A percentile compares a stretch with the other conserved stretches of the same genome.
phyloP scores from a whole-genome alignment of 2,797 vertebrate genomes.

The Lithobates sylvaticus region DNA sequence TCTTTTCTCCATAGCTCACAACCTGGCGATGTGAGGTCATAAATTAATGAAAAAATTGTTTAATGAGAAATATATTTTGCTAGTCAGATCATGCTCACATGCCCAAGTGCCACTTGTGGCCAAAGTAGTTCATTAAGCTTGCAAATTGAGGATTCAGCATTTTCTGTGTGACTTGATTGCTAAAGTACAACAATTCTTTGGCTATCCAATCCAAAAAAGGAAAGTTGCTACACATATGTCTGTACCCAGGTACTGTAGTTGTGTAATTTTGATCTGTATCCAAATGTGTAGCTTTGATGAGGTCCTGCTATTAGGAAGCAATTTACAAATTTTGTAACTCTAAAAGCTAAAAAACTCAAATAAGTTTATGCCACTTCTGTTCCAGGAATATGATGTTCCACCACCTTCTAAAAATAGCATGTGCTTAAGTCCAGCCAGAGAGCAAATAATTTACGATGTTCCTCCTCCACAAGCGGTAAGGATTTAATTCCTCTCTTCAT shows the following conservation, averaged over 20 bases:
- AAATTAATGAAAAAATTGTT: no score
- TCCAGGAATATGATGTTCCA: constrained; percentile 92
- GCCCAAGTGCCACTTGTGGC: no score
- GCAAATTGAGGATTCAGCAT: not conserved
- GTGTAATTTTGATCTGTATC: not conserved
- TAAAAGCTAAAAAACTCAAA: not conserved
- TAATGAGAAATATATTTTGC: no score
- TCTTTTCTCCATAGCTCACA: no score
- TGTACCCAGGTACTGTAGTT: no score
- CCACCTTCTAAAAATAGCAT: constrained; percentile 77
- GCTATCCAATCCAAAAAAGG: not conserved
- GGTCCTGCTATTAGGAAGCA: not conserved
- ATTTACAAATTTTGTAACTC: not conserved
- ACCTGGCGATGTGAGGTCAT: no score
- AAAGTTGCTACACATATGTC: not conserved
- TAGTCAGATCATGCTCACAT: no score
- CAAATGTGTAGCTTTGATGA: not conserved
- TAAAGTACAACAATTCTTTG: no score
- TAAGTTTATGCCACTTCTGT: not conserved
- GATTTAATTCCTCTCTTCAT: not conserved
- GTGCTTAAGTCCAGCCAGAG: constrained; percentile 70
- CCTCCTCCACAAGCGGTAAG: constrained; percentile 86
- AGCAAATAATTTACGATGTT: constrained; percentile 85
- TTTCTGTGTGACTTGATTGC: not conserved
- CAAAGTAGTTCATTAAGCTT: not conserved